Conservation (phyloP, 2,797 vertebrate genomes). For the Clarias pachynema region DNA sequence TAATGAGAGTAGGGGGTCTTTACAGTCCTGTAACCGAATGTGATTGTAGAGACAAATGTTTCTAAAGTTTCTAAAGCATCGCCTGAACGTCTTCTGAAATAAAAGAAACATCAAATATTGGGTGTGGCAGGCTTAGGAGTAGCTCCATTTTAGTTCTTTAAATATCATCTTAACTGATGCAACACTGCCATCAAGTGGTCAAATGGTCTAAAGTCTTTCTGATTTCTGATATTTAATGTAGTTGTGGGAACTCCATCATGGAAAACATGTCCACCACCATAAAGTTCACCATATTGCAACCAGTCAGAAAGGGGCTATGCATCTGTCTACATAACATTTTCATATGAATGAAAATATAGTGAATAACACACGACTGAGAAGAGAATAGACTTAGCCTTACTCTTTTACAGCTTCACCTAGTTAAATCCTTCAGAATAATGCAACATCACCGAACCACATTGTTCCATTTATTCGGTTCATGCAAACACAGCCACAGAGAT, state of each 20-base stretch:
- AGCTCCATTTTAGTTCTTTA: neutral
- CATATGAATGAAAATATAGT: neutral
- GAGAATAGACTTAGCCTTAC: conserved; percentile 8
- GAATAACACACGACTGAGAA: neutral
- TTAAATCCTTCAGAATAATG: conserved; percentile 25
- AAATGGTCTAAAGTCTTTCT: conserved; percentile 31
- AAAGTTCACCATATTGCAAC: conserved; percentile 11
- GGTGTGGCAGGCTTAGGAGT: conserved; percentile 9
- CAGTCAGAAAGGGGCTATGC: neutral
- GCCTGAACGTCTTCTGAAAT: neutral
- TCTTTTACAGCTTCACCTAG: neutral
- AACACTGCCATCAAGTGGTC: conserved; percentile 61
- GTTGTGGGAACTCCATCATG: conserved; percentile 53
- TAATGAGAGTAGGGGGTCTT: neutral
- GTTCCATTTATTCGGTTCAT: conserved; percentile 7
- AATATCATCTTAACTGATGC: conserved; percentile 2
- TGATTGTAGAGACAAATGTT: neutral
- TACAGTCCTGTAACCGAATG: neutral
- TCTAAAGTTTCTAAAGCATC: neutral
- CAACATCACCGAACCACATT: conserved; percentile 8
- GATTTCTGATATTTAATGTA: neutral
- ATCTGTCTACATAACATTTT: neutral
- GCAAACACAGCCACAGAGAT: conserved; percentile 14
- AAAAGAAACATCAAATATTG: neutral
- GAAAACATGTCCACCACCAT: conserved; percentile 24